These are phyloP conservation scores for Microcebus murinus DNA, from an alignment of 2,113 vertebrate species.

Conservation along the genomic window DNA sequence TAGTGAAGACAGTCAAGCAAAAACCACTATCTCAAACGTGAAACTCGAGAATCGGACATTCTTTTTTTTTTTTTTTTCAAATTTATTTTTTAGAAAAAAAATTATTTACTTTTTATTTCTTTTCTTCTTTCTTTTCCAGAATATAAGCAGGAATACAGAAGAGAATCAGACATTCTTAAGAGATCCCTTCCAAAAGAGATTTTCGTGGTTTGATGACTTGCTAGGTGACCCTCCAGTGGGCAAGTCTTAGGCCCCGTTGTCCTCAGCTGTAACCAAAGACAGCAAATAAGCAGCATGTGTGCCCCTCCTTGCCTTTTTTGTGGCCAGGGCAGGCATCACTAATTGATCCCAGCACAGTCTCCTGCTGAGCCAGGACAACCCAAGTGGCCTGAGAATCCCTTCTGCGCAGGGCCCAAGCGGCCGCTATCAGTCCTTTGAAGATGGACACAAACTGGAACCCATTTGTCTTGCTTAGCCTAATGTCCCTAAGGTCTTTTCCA, in stretches of 20 bases:
- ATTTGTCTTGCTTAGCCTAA: not conserved
- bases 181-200: not conserved
- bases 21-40: not conserved
- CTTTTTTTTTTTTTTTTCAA: not conserved
- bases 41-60: not conserved
- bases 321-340: slow-evolving; percentile 20
- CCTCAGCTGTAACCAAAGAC: not conserved
- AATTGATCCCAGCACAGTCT: slow-evolving; percentile 23
- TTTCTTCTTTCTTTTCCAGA: too few species aligned
- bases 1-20: not conserved
- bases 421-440: not conserved
- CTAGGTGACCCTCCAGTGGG: not conserved
- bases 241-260: not conserved
- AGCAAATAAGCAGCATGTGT: not conserved
- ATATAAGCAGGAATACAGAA: too few species aligned
- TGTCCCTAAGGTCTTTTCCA: not conserved
- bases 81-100: too few species aligned
- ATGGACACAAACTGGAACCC: not conserved
- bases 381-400: not conserved
- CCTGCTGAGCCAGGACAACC: not conserved
- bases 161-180: not conserved
- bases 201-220: not conserved
- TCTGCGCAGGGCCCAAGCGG: not conserved
- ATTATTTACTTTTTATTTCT: too few species aligned
- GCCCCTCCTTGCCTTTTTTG: not conserved